Percentiles rank a stretch among this genome's conserved stretches.
phyloP scores from a whole-genome alignment of 2,113 vertebrate species.

The Psammodynastes pulverulentus region DNA sequence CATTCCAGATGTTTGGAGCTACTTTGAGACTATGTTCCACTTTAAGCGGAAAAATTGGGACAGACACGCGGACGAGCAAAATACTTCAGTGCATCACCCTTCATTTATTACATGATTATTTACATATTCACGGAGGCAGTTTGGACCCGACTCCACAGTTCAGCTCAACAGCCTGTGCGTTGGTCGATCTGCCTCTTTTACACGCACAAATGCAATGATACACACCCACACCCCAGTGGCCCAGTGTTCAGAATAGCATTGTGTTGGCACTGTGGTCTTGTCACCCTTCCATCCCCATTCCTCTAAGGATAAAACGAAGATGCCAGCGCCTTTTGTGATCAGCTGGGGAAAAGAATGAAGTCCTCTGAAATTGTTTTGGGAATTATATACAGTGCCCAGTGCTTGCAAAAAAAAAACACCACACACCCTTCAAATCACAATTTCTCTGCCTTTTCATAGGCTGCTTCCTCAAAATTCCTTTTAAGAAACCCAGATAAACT shows the following conservation, averaged over 20 bases:
- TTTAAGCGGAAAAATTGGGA: neutral
- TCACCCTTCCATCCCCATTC: neutral
- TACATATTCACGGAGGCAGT: neutral
- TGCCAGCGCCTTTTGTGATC: neutral
- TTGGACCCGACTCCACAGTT: neutral
- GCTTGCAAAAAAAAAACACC: neutral
- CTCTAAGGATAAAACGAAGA: neutral
- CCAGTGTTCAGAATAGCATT: neutral
- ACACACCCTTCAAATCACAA: neutral
- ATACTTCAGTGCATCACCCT: neutral
- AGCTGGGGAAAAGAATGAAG: neutral
- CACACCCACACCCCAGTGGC: neutral
- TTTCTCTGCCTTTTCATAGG: neutral
- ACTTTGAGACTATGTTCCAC: neutral
- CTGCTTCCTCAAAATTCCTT: neutral
- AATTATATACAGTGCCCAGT: neutral
- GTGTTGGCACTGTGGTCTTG: neutral
- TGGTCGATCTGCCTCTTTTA: neutral
- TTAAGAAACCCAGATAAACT: neutral
- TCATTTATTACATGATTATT: conserved; percentile 12
- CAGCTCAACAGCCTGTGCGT: neutral
- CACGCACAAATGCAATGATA: neutral
- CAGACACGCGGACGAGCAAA: no score
- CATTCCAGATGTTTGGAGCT: neutral
- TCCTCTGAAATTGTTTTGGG: neutral